A percentile compares a stretch with the other conserved stretches of the same genome.
These are phyloP conservation scores for Tor tambroides DNA, from an alignment of 2,113 vertebrate species.

Conservation along the genomic window DNA sequence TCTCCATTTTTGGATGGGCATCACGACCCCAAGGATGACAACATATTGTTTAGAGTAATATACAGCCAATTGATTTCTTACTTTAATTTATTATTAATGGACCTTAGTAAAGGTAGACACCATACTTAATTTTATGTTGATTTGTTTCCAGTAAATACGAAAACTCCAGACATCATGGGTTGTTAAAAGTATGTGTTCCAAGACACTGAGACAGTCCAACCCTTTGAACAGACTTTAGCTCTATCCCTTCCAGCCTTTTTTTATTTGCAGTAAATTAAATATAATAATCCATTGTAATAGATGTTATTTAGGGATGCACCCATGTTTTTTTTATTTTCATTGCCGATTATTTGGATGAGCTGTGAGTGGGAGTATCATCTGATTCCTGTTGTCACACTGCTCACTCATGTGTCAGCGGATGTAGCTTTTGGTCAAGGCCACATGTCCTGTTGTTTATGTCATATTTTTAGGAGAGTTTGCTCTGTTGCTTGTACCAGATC, in stretches of 20 bases:
- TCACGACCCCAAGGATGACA: background rate
- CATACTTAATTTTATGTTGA: background rate
- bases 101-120: background rate
- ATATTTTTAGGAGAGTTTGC: background rate
- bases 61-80: background rate
- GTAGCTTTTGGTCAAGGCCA: slow-evolving; percentile 16
- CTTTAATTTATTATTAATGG: background rate
- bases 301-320: background rate
- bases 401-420: background rate
- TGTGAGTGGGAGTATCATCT: background rate
- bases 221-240: background rate
- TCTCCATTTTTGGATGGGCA: too few species aligned
- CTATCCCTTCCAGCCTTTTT: background rate
- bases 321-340: background rate
- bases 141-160: background rate
- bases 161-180: background rate
- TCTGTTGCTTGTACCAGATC: background rate
- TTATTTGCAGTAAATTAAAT: background rate
- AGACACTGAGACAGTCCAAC: background rate
- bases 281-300: background rate
- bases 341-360: background rate
- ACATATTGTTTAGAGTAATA: background rate
- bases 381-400: background rate
- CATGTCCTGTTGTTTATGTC: slow-evolving; percentile 1
- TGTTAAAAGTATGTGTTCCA: background rate